Conservation (phyloP, 2,888 invertebrate species). For the Spicauda simplicius region DNA sequence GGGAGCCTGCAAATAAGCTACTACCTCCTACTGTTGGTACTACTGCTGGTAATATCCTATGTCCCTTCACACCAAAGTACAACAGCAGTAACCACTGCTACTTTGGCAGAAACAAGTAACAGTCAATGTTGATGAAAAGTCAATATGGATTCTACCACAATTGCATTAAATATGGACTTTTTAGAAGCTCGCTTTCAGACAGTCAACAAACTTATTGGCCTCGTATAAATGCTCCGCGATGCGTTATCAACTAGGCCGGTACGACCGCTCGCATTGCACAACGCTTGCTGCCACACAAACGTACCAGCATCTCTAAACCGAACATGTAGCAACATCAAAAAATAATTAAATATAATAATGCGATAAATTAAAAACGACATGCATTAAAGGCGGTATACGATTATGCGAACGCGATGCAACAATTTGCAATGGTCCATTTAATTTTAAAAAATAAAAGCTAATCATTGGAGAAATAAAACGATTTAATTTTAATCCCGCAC, state of each 20-base stretch:
- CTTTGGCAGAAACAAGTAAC: too few relatives aligned
- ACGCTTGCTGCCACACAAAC: constrained; percentile 30
- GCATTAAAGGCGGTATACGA: constrained; percentile 35
- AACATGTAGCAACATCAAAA: constrained; percentile 30
- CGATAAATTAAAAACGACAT: constrained; percentile 33
- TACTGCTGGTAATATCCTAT: too few relatives aligned
- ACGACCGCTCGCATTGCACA: constrained; percentile 32
- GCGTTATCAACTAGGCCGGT: constrained; percentile 17
- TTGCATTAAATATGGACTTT: not conserved
- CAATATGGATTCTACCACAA: too few relatives aligned
- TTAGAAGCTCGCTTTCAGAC: not conserved
- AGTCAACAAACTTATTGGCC: not conserved
- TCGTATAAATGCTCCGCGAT: not conserved
- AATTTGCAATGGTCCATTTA: constrained; percentile 59
- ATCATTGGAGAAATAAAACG: constrained; percentile 68
- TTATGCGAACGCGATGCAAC: constrained; percentile 52
- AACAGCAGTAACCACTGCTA: too few relatives aligned
- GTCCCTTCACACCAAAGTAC: too few relatives aligned
- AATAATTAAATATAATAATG: constrained; percentile 30
- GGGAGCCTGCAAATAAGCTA: too few relatives aligned
- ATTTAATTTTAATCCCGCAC: constrained; percentile 68
- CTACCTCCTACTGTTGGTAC: too few relatives aligned
- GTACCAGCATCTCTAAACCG: constrained; percentile 20
- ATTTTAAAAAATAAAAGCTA: constrained; percentile 65
- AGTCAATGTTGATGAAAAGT: too few relatives aligned